Conservation (phyloP, 2,888 invertebrate genomes). For the Cloeon dipterum region DNA sequence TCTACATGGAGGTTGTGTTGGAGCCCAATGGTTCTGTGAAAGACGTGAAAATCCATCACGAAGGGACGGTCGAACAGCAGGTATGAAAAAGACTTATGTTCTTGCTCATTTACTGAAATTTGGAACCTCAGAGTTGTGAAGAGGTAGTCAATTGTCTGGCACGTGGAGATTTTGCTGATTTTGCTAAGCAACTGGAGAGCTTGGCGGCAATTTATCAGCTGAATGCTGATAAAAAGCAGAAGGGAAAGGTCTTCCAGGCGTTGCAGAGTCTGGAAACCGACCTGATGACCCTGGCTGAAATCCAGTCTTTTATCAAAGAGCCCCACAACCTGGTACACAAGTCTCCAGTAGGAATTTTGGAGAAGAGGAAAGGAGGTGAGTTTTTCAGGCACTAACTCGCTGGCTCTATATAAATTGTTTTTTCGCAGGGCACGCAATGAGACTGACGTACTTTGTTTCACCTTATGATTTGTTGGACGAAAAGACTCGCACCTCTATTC, state of each 20-base stretch:
- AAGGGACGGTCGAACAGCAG: constrained; percentile 44
- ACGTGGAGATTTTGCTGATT: constrained; percentile 73
- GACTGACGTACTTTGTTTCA: constrained; percentile 79
- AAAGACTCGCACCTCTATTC: constrained; percentile 43
- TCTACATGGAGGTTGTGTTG: constrained; percentile 75
- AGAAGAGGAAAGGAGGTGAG: constrained; percentile 55
- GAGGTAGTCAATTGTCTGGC: constrained; percentile 68
- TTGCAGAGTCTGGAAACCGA: constrained; percentile 81
- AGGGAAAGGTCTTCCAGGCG: constrained; percentile 81
- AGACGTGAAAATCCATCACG: constrained; percentile 82
- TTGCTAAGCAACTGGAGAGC: constrained; percentile 77
- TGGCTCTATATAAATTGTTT: too few species aligned
- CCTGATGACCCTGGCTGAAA: constrained; percentile 53
- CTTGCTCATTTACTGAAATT: background rate
- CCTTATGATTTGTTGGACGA: constrained; percentile 75
- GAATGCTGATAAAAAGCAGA: constrained; percentile 84
- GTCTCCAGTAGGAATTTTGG: constrained; percentile 69
- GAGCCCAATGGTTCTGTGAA: constrained; percentile 63
- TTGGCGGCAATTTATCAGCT: constrained; percentile 79
- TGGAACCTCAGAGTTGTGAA: constrained; percentile 48
- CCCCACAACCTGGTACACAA: constrained; percentile 57
- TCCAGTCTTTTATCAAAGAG: constrained; percentile 49
- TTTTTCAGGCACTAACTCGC: constrained; percentile 4
- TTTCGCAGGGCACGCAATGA: constrained; percentile 34
- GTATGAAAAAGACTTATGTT: constrained; percentile 14